Evolutionary conservation across 2,797 vertebrate species (phyloP), one percentile per base, ranked within the genome.

Genomic region (Allobates femoralis): DNA sequence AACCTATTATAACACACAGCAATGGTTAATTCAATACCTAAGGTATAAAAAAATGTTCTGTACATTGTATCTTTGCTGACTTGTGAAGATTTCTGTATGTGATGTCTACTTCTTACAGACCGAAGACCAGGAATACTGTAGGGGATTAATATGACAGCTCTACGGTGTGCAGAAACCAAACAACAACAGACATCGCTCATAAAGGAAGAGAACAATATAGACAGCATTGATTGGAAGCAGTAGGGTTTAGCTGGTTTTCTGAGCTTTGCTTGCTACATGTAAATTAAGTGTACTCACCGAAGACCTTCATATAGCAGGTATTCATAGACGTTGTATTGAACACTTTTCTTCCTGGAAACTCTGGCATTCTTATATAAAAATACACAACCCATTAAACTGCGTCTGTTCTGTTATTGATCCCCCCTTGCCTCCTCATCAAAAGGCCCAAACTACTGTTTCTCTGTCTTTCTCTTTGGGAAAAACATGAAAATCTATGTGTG

Each of bases 401-500:
- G 21, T 79, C 82, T 81, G 81, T 73, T 64, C 51, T 19, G 32
- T 51, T 77, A 88, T 88, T 81, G 87, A 88, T 88, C 69, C 26
- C 32, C 50, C 12, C 55, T 69, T 51, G 7, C 66, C 69, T 53
- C 56, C 23, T 79, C 56, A 64, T 81, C 82, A 79, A 79, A 84
- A 76, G 32, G 50, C 82, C 78, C 83, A 77, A 76, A 81, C 78
- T 64, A 69, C 26, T 75, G 64, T 74, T 87, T 79, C 51, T 80
- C 37, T 74, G 23, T 50, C 73, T 77, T 50, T 37, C 78, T 76
- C 78, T 88, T 69, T 81, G 67, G 78, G 51, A 88, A 30, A 85
- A 88, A 88, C 77, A 85, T 88, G 80, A 81, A 86, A 88, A 85
- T 85, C 77, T 81, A 88, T 88, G 50, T 69, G 60, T 88, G 50